Evolutionary conservation across 2,888 invertebrate genomes (phyloP).

Genomic region (Agonopterix subpropinquella): DNA sequence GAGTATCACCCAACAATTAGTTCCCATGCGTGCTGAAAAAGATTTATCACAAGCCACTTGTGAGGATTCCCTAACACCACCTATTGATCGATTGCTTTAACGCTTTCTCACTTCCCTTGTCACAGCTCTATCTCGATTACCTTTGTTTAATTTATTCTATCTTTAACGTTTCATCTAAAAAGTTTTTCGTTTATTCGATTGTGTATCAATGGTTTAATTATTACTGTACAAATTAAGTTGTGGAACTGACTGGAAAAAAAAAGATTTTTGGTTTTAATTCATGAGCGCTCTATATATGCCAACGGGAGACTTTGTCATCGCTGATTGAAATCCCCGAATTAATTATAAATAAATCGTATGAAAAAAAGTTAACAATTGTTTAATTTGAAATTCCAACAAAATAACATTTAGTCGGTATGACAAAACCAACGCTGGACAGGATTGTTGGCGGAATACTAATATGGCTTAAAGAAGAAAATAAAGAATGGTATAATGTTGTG

Average conservation of each 20-base stretch:
- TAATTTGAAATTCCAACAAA: conserved; percentile 72
- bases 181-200: neutral
- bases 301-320: conserved; percentile 36
- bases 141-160: neutral
- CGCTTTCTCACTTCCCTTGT: conserved; percentile 12
- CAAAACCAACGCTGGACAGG: conserved; percentile 69
- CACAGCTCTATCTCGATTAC: neutral
- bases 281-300: conserved; percentile 59
- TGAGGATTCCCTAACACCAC: conserved; percentile 39
- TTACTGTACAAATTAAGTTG: conserved; percentile 62
- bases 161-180: neutral
- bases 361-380: conserved; percentile 60
- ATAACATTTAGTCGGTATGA: conserved; percentile 74
- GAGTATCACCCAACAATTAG: conserved; percentile 46
- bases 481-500: conserved; percentile 71
- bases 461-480: conserved; percentile 72
- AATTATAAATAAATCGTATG: conserved; percentile 51
- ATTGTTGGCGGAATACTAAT: conserved; percentile 74
- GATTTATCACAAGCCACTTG: conserved; percentile 58
- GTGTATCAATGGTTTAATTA: conserved; percentile 48
- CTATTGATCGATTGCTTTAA: conserved; percentile 13
- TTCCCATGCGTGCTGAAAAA: conserved; percentile 60
- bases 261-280: conserved; percentile 57
- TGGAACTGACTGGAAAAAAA: conserved; percentile 41
- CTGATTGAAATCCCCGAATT: conserved; percentile 60